Percentiles rank a stretch among this genome's conserved stretches.
Evolutionary conservation across 2,888 invertebrate genomes (phyloP).

Genomic region (Lordiphosa fenestrarum): DNA sequence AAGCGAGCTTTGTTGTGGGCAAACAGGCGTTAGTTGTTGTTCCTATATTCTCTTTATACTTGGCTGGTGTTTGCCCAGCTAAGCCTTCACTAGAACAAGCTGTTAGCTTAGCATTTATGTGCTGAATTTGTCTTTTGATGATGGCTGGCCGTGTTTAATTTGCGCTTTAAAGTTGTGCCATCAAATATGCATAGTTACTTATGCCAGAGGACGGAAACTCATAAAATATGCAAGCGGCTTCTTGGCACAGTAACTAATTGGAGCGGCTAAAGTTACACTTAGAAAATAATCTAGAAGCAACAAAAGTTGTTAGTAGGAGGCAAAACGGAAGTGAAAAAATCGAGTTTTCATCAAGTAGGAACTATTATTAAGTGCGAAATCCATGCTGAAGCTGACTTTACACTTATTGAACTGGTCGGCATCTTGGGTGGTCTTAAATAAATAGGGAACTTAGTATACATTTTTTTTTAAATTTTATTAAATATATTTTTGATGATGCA

Average conservation of each 20-base stretch:
- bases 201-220: slow-evolving; percentile 19
- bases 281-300: no score
- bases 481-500: no score
- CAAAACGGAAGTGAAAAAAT: no score
- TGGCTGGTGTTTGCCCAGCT: slow-evolving; percentile 44
- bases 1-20: slow-evolving; percentile 34
- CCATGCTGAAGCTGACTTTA: no score
- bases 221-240: slow-evolving; percentile 22
- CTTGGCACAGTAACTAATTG: neutral
- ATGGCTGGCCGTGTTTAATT: neutral
- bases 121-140: slow-evolving; percentile 1
- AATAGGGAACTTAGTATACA: no score
- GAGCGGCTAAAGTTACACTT: no score
- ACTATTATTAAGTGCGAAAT: no score
- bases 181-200: slow-evolving; percentile 49
- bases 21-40: slow-evolving; percentile 37
- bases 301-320: no score
- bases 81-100: slow-evolving; percentile 40
- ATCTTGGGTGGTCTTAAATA: no score
- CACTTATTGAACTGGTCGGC: no score
- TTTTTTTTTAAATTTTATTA: no score
- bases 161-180: slow-evolving; percentile 22
- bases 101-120: slow-evolving; percentile 12
- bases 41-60: neutral
- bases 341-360: no score